Conservation (phyloP, 2,888 invertebrate genomes). For the Argyresthia albistria region DNA sequence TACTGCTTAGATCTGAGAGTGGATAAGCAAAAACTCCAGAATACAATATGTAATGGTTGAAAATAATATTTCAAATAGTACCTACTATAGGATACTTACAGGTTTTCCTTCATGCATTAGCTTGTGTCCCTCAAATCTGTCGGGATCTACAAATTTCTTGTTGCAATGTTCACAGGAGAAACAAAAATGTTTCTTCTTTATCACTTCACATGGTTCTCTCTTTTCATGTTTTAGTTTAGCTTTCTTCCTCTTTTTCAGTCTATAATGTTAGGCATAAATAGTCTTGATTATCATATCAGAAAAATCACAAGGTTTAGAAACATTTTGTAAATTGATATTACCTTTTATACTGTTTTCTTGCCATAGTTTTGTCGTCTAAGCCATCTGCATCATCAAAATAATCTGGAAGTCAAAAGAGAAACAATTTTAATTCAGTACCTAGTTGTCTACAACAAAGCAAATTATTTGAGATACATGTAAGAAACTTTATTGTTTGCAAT, state of each 20-base stretch:
- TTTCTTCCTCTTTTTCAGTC: slow-evolving; percentile 13
- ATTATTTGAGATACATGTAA: too few relatives aligned
- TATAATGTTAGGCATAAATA: too few relatives aligned
- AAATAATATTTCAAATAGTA: too few relatives aligned
- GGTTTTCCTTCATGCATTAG: slow-evolving; percentile 44
- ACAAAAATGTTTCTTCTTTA: slow-evolving; percentile 24
- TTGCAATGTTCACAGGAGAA: slow-evolving; percentile 44
- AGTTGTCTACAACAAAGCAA: too few relatives aligned
- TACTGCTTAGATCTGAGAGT: too few relatives aligned
- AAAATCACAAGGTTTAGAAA: background rate
- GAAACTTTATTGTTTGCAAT: too few relatives aligned
- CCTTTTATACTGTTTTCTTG: background rate
- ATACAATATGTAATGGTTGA: too few relatives aligned
- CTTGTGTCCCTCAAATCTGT: slow-evolving; percentile 48
- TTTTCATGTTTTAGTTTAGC: background rate
- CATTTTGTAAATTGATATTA: background rate
- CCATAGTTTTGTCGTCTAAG: background rate
- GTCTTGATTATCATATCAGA: slow-evolving; percentile 12
- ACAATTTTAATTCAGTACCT: too few relatives aligned
- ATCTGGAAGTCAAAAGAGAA: background rate
- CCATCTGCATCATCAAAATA: background rate
- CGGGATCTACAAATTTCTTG: slow-evolving; percentile 37
- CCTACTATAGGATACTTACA: slow-evolving; percentile 27
- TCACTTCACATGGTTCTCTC: slow-evolving; percentile 12
- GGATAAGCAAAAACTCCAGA: too few relatives aligned